Base-by-base conservation (phyloP, 2,888 invertebrate species). In the Dryobotodes eremita region DNA sequence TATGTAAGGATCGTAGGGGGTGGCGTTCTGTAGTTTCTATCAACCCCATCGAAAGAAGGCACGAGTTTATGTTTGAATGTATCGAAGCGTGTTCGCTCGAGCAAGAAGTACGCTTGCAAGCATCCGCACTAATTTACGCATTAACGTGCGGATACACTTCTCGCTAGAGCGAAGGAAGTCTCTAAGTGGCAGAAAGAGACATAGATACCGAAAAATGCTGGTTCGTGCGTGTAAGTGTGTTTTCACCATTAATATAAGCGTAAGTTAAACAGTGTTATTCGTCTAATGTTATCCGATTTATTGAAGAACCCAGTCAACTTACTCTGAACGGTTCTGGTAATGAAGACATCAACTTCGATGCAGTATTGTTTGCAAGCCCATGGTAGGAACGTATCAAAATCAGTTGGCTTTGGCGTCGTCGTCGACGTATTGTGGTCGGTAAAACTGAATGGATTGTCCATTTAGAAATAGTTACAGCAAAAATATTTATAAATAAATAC, bases 341-440 rank as follows among this genome's bases (percentile, higher is more conserved):
- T 20, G 13, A 66, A 2, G 17, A 79, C 13, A 3, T 48, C 15
- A 23, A 0, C 15, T 0, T n/a, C 20, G 11, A n/a, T 15, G 0
- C 8, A 0, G 2, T 31, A 31, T 53, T 53, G 4, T 10, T n/a
- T 65, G 55, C 70, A 70, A 48, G 78, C 79, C 79, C 78, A 79
- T 5, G 79, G 79, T 7, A 79, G 15, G 4, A 78, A 79, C 1
- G 0, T 4, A 31, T 65, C 79, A 17, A 79, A 78, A 31, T 79
- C 59, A 0, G 50, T 68, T 8, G 50, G 50, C 50, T 31, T 68
- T 50, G 48, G 48, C 48, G 0, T 48, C 3, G 13, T 2, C 48
- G 13, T 48, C 13, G 48, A 13, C 13, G 13, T 48, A 48, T 10
- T 13, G 3, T 48, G 13, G 48, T 48, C 13, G 48, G 13, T 13